phyloP scores from a whole-genome alignment of 2,113 vertebrate species.

The Xenotilapia leptura region DNA sequence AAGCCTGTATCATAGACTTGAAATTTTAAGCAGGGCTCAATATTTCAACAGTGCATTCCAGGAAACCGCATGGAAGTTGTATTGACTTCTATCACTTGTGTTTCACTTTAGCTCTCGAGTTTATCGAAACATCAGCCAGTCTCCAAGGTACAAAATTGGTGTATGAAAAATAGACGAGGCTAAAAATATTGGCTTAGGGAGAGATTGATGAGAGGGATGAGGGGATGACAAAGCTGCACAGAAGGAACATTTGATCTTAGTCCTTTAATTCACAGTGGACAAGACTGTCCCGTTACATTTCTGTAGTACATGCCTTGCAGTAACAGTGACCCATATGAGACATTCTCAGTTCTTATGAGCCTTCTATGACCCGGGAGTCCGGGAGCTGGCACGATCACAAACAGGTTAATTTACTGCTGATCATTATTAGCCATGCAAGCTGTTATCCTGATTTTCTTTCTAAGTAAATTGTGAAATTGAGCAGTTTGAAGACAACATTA shows the following conservation, averaged over 20 bases:
- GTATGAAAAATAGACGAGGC: conserved; percentile 14
- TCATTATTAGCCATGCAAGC: neutral
- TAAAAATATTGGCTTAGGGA: neutral
- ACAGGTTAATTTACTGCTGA: neutral
- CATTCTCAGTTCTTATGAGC: neutral
- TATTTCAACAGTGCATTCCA: conserved; percentile 59
- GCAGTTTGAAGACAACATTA: neutral
- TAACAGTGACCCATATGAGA: neutral
- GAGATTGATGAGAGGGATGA: neutral
- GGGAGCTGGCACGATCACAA: neutral
- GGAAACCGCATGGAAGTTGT: conserved; percentile 38
- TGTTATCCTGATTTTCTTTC: neutral
- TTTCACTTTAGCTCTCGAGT: conserved; percentile 45
- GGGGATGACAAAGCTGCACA: neutral
- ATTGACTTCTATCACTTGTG: conserved; percentile 51
- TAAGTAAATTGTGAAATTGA: neutral
- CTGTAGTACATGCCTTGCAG: neutral
- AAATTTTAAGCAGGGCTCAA: conserved; percentile 57
- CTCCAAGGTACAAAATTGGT: conserved; percentile 6
- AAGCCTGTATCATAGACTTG: conserved; percentile 33
- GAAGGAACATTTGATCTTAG: neutral
- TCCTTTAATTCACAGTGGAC: neutral
- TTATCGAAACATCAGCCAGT: conserved; percentile 28
- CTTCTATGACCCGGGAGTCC: neutral
- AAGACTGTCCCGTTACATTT: neutral